Percentiles rank a stretch among this genome's conserved stretches.
These are phyloP conservation scores for Natrix natrix DNA, from an alignment of 2,797 vertebrate genomes.

Conservation along the genomic window DNA sequence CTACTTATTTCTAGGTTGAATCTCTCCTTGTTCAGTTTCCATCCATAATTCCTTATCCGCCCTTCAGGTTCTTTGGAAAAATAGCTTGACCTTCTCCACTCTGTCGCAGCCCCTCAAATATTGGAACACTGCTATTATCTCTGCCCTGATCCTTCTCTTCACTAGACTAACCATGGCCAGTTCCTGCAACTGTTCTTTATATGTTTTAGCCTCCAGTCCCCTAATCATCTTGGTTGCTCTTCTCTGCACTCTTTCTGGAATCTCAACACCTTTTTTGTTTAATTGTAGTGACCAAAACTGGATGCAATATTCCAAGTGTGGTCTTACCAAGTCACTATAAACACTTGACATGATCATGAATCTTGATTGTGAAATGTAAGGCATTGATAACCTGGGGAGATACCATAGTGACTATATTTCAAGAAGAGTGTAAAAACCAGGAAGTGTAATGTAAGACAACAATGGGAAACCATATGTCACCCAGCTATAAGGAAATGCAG, in stretches of 20 bases:
- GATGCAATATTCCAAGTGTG: not conserved
- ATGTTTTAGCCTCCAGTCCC: not conserved
- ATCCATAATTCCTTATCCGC: accelerated
- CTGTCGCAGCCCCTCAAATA: not conserved
- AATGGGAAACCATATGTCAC: not conserved
- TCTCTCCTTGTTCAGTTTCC: not conserved
- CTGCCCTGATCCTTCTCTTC: not conserved
- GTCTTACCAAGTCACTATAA: not conserved
- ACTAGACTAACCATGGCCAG: not conserved
- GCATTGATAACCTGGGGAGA: not conserved
- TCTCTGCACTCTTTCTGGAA: not conserved
- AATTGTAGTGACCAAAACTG: not conserved
- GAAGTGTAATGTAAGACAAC: not conserved
- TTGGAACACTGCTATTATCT: not conserved
- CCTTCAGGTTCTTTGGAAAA: not conserved
- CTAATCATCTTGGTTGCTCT: not conserved
- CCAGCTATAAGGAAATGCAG: not conserved
- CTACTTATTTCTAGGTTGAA: not conserved
- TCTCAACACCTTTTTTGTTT: not conserved
- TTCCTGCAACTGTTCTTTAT: not conserved
- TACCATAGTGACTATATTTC: not conserved
- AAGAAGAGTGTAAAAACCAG: not conserved
- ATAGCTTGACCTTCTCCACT: not conserved
- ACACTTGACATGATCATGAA: not conserved
- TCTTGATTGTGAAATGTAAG: not conserved